A percentile compares a stretch with the other conserved stretches of the same genome.
Evolutionary conservation across 2,888 invertebrate genomes (phyloP).

Genomic region (Pammene aurita): DNA sequence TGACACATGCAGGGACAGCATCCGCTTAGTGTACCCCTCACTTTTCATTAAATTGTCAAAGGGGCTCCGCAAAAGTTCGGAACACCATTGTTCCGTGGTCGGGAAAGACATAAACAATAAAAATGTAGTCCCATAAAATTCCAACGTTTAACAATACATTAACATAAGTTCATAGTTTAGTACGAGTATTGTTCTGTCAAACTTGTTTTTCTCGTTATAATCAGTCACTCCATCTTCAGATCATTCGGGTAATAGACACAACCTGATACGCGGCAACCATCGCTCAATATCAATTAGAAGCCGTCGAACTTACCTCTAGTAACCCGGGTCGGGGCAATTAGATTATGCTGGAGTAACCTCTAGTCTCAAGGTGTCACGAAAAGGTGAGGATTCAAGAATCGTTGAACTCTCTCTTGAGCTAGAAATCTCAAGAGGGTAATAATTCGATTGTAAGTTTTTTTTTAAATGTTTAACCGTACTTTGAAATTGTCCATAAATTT

Average conservation of each 20-base stretch:
- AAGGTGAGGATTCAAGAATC: slow-evolving; percentile 3
- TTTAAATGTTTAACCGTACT: too few species aligned
- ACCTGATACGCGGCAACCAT: slow-evolving; percentile 10
- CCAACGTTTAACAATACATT: too few species aligned
- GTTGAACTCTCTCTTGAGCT: background rate
- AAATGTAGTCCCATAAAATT: too few species aligned
- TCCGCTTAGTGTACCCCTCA: too few species aligned
- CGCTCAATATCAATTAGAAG: slow-evolving; percentile 12
- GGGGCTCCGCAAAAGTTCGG: too few species aligned
- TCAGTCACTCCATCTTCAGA: background rate
- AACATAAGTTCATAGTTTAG: too few species aligned
- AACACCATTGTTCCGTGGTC: too few species aligned
- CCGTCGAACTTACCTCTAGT: background rate
- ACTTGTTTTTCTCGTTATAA: background rate
- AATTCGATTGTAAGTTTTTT: background rate
- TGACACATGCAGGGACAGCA: too few species aligned
- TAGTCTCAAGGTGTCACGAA: slow-evolving; percentile 1
- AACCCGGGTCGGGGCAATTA: background rate
- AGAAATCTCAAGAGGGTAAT: background rate
- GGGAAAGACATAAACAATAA: too few species aligned
- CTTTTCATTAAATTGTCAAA: too few species aligned
- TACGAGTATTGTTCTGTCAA: background rate
- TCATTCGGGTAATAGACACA: background rate
- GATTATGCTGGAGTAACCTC: background rate
- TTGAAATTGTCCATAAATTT: too few species aligned